These are phyloP conservation scores for Frankliniella intonsa DNA, from an alignment of 2,888 invertebrate genomes.

Conservation along the genomic window DNA sequence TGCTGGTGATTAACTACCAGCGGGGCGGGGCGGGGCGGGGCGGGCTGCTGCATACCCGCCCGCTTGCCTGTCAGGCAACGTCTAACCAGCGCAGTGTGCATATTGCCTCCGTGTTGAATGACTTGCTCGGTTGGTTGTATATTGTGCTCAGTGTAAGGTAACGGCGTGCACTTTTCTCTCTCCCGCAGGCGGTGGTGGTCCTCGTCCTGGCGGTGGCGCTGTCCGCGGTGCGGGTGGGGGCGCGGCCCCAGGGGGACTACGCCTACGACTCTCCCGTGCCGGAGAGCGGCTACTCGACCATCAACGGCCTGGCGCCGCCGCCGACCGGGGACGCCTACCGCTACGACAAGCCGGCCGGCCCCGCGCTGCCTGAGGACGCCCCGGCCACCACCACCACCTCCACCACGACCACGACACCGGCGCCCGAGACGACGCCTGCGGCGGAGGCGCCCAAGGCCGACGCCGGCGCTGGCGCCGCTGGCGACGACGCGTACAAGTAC, in stretches of 20 bases:
- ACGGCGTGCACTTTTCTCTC: not conserved
- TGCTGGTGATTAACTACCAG: not conserved
- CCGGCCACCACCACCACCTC: not conserved
- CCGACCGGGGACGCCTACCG: not conserved
- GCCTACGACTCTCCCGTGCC: not conserved
- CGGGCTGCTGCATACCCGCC: not conserved
- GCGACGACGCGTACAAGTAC: conserved; percentile 5
- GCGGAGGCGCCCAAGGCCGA: not conserved
- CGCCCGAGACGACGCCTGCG: not conserved
- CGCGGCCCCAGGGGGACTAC: conserved; percentile 6
- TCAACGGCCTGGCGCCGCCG: not conserved
- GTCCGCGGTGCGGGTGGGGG: not conserved
- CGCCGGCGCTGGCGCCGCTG: not conserved
- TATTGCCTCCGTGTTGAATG: too few species aligned
- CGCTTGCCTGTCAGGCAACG: too few species aligned
- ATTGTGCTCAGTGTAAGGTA: too few species aligned
- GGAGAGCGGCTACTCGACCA: conserved; percentile 7
- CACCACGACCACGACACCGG: not conserved
- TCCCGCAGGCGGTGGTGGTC: conserved; percentile 4
- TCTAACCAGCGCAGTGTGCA: too few species aligned
- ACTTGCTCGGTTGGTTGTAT: not conserved
- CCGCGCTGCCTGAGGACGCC: not conserved
- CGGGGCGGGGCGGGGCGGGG: not conserved
- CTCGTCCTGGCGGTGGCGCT: not conserved
- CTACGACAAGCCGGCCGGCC: conserved; percentile 13